These are phyloP conservation scores for Leptobrachium leishanense DNA, from an alignment of 2,113 vertebrate genomes.

Conservation along the genomic window DNA sequence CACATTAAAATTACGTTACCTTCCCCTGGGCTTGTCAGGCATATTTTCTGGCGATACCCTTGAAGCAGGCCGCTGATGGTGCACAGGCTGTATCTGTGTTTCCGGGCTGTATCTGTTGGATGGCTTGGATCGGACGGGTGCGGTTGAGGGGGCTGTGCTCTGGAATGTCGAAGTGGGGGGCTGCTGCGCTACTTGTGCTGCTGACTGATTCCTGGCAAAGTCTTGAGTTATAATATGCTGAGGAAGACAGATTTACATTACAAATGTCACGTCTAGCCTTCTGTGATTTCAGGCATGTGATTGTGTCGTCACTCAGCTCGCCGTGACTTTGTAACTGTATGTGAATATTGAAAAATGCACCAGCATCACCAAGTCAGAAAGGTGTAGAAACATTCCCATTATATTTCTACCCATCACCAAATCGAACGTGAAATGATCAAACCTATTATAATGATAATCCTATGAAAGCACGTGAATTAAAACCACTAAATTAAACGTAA, in stretches of 20 bases:
- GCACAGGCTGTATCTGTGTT: conserved; percentile 71
- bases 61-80: conserved; percentile 82
- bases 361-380: too few species aligned
- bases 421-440: too few species aligned
- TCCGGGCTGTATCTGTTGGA: conserved; percentile 91
- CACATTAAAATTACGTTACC: conserved; percentile 64
- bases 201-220: conserved; percentile 91
- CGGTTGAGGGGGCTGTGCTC: conserved; percentile 65
- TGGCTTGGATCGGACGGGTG: conserved; percentile 74
- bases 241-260: conserved; percentile 12
- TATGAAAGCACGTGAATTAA: too few species aligned
- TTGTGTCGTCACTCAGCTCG: too few species aligned
- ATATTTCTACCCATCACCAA: too few species aligned
- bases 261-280: too few species aligned
- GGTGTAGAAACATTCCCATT: too few species aligned
- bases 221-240: conserved; percentile 99
- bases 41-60: conserved; percentile 90
- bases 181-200: conserved; percentile 68
- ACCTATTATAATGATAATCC: too few species aligned
- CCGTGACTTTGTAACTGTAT: too few species aligned
- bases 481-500: too few species aligned
- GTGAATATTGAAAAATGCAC: too few species aligned
- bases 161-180: conserved; percentile 87
- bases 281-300: too few species aligned
- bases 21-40: conserved; percentile 83